Base-by-base conservation (phyloP, 2,888 invertebrate species). In the Oscheius sp. region DNA sequence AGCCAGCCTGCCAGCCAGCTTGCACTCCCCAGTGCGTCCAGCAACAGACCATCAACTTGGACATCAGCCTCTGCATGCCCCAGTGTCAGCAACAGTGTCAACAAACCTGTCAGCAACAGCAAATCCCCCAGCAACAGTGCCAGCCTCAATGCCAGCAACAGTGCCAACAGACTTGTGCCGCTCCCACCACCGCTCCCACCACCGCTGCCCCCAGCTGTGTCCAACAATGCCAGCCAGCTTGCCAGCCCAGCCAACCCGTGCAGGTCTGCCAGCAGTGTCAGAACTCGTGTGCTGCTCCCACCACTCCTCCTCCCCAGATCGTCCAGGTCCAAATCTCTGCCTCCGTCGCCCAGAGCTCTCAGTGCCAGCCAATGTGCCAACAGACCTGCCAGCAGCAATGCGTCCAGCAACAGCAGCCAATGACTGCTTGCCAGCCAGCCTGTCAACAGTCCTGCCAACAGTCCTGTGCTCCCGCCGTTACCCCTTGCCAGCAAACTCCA, bases 311-410 rank as follows among this genome's bases (percentile, higher is more conserved):
- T 42, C 65, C 66, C n/a, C n/a, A n/a, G n/a, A n/a, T n/a, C n/a
- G n/a, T n/a, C n/a, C n/a, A n/a, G n/a, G n/a, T n/a, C n/a, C n/a
- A n/a, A n/a, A 73, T 78, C 65, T 73, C 73, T 34, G 65, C 72
- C 57, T 69, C 72, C n/a, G 70, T 78, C 31, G 75, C 75, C 45
- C 74, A 75, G 48, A 74, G 74, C 29, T 20, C 71, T 29, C 74
- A 76, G 45, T 78, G 78, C 57, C 46, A 72, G 64, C 78, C 78
- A 57, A 76, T 76, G 70, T 78, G 78, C 61, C 69, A 78, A 58
- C 69, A 71, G 39, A 61, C 74, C 33, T 78, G 78, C 61, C 73
- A 71, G 57, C 71, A 73, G 46, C 75, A 78, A 52, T 77, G 75
- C 50, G 72, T 71, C 31, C 71, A 71, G 50, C 78, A 78, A 34